Evolutionary conservation across 2,113 vertebrate genomes (phyloP).

Genomic region (Chloroceryle aenea): DNA sequence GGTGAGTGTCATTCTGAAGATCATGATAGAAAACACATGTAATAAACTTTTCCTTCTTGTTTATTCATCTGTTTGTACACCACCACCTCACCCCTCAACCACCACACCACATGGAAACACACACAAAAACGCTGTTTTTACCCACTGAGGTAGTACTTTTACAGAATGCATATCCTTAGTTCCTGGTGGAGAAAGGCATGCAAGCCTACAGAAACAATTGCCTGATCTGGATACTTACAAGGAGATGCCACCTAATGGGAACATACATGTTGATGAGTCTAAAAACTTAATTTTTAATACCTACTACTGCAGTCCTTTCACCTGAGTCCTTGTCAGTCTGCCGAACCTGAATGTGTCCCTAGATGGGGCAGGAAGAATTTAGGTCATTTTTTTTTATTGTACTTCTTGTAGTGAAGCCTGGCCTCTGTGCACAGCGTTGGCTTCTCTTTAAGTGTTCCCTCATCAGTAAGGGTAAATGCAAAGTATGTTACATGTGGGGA

Average conservation of each 20-base stretch:
- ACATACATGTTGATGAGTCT: not conserved
- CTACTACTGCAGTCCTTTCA: not conserved
- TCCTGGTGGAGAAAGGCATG: not conserved
- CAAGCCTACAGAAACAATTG: rapidly evolving
- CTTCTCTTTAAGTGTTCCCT: not conserved
- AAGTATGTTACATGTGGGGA: not conserved
- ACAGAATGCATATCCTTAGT: not conserved
- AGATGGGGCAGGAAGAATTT: not conserved
- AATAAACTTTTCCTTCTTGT: not conserved
- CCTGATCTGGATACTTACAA: not conserved
- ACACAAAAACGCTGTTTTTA: not conserved
- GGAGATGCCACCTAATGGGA: not conserved
- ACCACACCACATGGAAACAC: rapidly evolving
- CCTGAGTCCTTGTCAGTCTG: not conserved
- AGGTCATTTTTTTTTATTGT: not conserved
- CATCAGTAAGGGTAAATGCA: not conserved
- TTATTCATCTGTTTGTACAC: not conserved
- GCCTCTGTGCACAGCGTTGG: not conserved
- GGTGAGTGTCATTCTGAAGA: not conserved
- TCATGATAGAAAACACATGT: not conserved
- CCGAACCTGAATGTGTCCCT: not conserved
- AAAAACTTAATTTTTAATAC: not conserved
- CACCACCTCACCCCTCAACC: too few relatives aligned
- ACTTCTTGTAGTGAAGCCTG: not conserved
- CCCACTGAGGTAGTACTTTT: not conserved